A percentile compares a stretch with the other conserved stretches of the same genome.
phyloP scores from a whole-genome alignment of 1,140 invertebrate genomes.

The Melitaea cinxia region DNA sequence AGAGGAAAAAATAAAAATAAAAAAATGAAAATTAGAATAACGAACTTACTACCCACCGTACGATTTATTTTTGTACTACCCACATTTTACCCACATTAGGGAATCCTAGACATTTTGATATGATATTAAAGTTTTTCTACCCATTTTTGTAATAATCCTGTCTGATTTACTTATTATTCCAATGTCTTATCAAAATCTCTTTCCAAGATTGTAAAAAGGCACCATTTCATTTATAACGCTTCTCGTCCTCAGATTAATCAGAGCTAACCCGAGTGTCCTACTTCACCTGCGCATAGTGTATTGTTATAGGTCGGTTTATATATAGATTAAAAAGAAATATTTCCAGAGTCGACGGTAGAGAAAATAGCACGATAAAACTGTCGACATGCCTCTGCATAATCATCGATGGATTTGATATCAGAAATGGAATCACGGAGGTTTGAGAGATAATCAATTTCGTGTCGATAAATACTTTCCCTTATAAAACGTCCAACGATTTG shows the following conservation, averaged over 20 bases:
- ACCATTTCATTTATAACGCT: constrained; percentile 21
- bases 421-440: neutral
- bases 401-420: neutral
- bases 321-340: constrained; percentile 26
- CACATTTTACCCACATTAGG: neutral
- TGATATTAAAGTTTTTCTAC: too few relatives aligned
- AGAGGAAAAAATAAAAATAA: too few relatives aligned
- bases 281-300: constrained; percentile 29
- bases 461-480: too few relatives aligned
- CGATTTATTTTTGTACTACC: neutral
- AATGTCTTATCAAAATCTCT: constrained; percentile 10
- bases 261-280: constrained; percentile 28
- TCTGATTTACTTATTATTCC: too few relatives aligned
- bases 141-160: too few relatives aligned
- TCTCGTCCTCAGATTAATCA: constrained; percentile 31
- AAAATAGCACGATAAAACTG: constrained; percentile 8
- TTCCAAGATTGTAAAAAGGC: constrained; percentile 17
- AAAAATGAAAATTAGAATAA: too few relatives aligned
- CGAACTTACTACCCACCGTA: too few relatives aligned
- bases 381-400: neutral
- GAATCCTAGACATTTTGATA: too few relatives aligned
- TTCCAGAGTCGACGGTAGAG: neutral
- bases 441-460: too few relatives aligned
- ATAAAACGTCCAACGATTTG: too few relatives aligned
- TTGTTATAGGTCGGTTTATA: constrained; percentile 36